Base-by-base conservation (phyloP, 1,140 invertebrate genomes). In the Battus philenor region DNA sequence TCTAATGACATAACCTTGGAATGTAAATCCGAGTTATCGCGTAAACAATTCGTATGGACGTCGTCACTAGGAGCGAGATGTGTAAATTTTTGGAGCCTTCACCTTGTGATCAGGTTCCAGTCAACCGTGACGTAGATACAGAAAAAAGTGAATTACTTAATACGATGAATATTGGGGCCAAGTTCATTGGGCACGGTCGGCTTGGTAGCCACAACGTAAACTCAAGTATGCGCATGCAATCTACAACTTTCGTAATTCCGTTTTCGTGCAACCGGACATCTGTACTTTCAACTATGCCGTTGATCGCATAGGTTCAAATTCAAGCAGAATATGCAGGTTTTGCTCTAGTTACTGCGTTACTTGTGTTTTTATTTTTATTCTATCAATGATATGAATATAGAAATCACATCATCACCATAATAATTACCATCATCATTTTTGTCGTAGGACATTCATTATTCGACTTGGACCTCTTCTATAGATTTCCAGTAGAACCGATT, bases 141-240 rank as follows among this genome's bases (percentile, higher is more conserved):
- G 24, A 61, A 69, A 76, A 71, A 73, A 65, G 55, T 49, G 38
- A 68, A 66, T 80, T 80, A 78, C 64, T 61, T 73, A 73, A 75
- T 45, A 64, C 41, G 16, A 46, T 5, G 11, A 27, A 30, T 54
- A 77, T 64, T 68, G 47, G 45, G 68, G 76, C 59, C 76, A 80
- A 80, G 76, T 75, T 70, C 65, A 72, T 58, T 61, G 54, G 54
- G 52, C 46, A 50, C 50, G 61, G 47, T 65, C 49, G 39, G 46
- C 32, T 60, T 57, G 43, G 47, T 43, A 47, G 38, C 33, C 18
- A 36, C 5, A 33, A 48, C n/a, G 26, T 29, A 1, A 16, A 41
- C 13, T n/a, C 13, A 16, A 41, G 4, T 29, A 41, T 27, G 38
- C 29, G 24, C 13, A 6, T 41, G 38, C 22, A 39, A 39, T 9